Evolutionary conservation across 2,797 vertebrate genomes (phyloP), one percentile per base, ranked within the genome.

Genomic region (Masticophis lateralis): DNA sequence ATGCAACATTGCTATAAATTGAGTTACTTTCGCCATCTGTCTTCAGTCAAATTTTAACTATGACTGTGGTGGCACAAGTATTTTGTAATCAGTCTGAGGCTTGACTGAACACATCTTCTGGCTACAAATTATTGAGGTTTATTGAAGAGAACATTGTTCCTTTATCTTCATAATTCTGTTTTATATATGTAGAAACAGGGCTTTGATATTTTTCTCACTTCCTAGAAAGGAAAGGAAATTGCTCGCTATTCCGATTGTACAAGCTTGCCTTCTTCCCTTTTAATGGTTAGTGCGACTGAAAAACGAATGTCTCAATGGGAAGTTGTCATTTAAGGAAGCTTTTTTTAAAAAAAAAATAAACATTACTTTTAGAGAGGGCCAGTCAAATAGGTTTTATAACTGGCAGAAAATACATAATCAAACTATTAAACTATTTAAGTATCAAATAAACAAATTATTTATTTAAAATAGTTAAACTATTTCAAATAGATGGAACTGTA

Each of bases 71-170:
- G 16, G 60, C 32, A 90, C 74, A n/a, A 90, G 60, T 32, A 87
- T 20, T 87, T 53, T n/a, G 83, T 25, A 87, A 93, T 87, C 61
- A 87, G 69, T 51, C 79, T 55, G 55, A 90, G 56, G 51, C 32
- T 93, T 93, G 60, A 93, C 79, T 66, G 32, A 93, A 74, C 83
- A 87, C 79, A 90, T 86, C 57, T 90, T 86, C 63, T 66, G 57
- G 18, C 87, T 90, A 90, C 47, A 93, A 90, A 69, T 87, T 90
- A 93, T 66, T 87, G 60, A 93, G 57, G 25, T 66, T 87, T 90
- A 93, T 63, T 66, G 60, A 87, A 25, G 53, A 56, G 51, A 28
- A 32, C 11, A 16, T 32, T 2, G 60, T 90, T 86, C 32, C 92
- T 79, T 90, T 90, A 90, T 87, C 32, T 90, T 90, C 51, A 69